Conservation (phyloP, 2,888 invertebrate species). For the Prosopocoilus inquinatus region DNA sequence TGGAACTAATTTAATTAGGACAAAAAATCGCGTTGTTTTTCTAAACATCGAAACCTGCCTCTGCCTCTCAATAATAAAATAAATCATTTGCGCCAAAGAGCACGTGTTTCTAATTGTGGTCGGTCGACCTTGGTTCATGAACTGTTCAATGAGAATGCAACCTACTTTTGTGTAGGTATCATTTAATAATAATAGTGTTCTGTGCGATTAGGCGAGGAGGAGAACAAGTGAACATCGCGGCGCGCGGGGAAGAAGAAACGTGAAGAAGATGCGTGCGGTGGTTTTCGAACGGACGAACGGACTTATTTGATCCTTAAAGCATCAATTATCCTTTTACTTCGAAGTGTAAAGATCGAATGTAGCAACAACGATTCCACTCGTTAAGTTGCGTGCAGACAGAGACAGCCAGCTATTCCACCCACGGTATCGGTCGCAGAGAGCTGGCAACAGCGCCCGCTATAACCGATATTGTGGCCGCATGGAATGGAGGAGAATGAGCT, state of each 20-base stretch:
- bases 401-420: conserved; percentile 41
- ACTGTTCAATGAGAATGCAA: conserved; percentile 18
- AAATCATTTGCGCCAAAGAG: conserved; percentile 4
- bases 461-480: conserved; percentile 56
- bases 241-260: too few relatives aligned
- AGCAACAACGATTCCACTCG: conserved; percentile 55
- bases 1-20: too few relatives aligned
- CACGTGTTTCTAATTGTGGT: conserved; percentile 17
- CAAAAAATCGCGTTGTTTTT: not conserved
- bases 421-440: conserved; percentile 45
- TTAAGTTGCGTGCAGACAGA: conserved; percentile 49
- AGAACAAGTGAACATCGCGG: too few relatives aligned
- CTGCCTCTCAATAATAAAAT: not conserved
- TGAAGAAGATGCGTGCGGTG: too few relatives aligned
- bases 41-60: not conserved
- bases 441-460: conserved; percentile 49
- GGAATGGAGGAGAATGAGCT: conserved; percentile 50
- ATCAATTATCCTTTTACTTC: too few relatives aligned
- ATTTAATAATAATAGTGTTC: too few relatives aligned
- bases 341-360: too few relatives aligned
- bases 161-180: conserved; percentile 4
- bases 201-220: too few relatives aligned
- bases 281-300: too few relatives aligned
- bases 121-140: conserved; percentile 16
- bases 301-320: too few relatives aligned